phyloP scores from a whole-genome alignment of 2,888 invertebrate genomes.

The Patella ulyssiponensis region DNA sequence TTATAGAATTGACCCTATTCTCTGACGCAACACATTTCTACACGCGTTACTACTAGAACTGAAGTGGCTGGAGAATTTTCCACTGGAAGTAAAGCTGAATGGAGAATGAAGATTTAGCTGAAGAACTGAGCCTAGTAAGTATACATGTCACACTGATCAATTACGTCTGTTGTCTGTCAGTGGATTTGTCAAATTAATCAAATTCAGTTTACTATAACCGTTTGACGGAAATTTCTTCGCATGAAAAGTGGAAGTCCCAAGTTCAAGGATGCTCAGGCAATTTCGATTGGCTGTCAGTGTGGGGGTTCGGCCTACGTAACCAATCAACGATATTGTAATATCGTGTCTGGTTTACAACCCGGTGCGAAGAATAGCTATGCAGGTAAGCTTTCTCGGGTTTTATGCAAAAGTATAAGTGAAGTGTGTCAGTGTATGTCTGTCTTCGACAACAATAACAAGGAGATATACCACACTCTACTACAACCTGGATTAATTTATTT shows the following conservation, averaged over 20 bases:
- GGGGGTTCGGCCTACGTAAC: conserved; percentile 5
- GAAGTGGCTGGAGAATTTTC: not conserved
- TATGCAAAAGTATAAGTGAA: not conserved
- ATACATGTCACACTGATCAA: not conserved
- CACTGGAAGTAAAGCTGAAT: conserved; percentile 2
- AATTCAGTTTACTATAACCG: no score
- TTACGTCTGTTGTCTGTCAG: not conserved
- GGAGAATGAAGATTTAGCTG: not conserved
- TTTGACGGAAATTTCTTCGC: no score
- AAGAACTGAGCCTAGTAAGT: not conserved
- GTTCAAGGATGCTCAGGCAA: not conserved
- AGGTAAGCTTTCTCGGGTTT: conserved; percentile 9
- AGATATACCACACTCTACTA: not conserved
- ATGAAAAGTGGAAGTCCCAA: not conserved
- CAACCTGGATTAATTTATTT: no score
- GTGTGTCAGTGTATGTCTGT: conserved; percentile 5
- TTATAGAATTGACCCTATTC: conserved; percentile 2
- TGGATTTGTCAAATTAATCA: no score
- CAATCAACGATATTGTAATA: not conserved
- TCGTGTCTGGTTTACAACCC: not conserved
- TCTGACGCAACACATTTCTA: not conserved
- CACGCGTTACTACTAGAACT: not conserved
- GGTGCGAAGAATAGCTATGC: not conserved
- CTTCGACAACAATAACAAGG: not conserved
- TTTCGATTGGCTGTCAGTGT: not conserved